Conservation (phyloP, 1,140 invertebrate species). For the Archivesica marissinica region DNA sequence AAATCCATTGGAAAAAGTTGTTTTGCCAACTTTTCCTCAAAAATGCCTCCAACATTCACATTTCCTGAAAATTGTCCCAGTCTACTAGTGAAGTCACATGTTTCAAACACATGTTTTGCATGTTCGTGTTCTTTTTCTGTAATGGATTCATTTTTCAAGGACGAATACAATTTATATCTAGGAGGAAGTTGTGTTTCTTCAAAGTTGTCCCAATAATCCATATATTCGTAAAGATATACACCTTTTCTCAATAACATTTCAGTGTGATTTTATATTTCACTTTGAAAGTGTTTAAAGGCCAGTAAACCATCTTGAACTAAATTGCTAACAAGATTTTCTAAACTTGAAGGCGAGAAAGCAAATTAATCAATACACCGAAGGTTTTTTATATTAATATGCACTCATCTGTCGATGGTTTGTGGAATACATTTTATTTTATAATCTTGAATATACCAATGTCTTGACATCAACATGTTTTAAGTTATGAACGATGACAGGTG, state of each 20-base stretch:
- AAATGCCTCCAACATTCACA: slow-evolving; percentile 27
- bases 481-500: slow-evolving; percentile 84
- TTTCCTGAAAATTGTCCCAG: slow-evolving; percentile 6
- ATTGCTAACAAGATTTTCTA: slow-evolving; percentile 57
- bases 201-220: slow-evolving; percentile 58
- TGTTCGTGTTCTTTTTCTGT: slow-evolving; percentile 53
- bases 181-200: slow-evolving; percentile 54
- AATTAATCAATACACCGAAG: slow-evolving; percentile 61
- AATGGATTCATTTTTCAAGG: slow-evolving; percentile 29
- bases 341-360: slow-evolving; percentile 48
- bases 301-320: slow-evolving; percentile 46
- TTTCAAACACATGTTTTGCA: no score
- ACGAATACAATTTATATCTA: slow-evolving; percentile 45
- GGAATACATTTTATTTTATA: slow-evolving; percentile 79
- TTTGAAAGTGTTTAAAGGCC: slow-evolving; percentile 44
- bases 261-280: slow-evolving; percentile 35
- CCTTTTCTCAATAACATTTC: slow-evolving; percentile 57
- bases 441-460: slow-evolving; percentile 69
- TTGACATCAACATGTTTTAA: slow-evolving; percentile 81
- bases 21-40: no score
- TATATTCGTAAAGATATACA: slow-evolving; percentile 63
- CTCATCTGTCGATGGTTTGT: slow-evolving; percentile 81
- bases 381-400: slow-evolving; percentile 51
- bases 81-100: no score
- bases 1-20: no score